These are phyloP conservation scores for Semnornis frantzii DNA, from an alignment of 2,113 vertebrate genomes.

Conservation along the genomic window DNA sequence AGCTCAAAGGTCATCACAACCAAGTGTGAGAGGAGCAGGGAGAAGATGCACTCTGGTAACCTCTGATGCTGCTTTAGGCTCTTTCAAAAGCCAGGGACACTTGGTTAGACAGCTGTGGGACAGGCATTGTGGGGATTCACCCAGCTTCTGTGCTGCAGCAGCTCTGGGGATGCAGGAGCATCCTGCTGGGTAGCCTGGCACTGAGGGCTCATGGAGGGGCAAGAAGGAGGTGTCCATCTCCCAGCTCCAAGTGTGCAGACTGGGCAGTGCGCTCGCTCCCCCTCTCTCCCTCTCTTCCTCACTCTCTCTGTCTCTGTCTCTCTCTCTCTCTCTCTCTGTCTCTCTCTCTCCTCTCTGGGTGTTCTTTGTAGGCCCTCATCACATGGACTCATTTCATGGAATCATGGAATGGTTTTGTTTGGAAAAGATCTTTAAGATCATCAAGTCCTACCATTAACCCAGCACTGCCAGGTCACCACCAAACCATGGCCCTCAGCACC, in stretches of 20 bases:
- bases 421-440: too few relatives aligned
- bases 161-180: neutral
- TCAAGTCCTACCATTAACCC: too few relatives aligned
- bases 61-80: neutral
- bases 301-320: too few relatives aligned
- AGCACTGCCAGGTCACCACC: too few relatives aligned
- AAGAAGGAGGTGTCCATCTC: neutral
- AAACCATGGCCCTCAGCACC: too few relatives aligned
- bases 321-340: neutral
- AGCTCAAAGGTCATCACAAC: accelerated
- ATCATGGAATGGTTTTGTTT: neutral
- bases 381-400: accelerated
- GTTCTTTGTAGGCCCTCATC: neutral
- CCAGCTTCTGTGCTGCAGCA: too few relatives aligned
- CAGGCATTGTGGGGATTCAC: accelerated
- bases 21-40: neutral
- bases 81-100: neutral
- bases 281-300: too few relatives aligned
- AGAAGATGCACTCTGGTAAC: neutral
- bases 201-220: neutral
- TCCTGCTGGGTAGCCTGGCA: neutral
- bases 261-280: neutral
- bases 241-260: neutral
- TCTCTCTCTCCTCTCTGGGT: neutral
- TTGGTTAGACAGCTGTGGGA: neutral